Base-by-base conservation (phyloP, 2,888 invertebrate genomes). In the Hemithea aestivaria region DNA sequence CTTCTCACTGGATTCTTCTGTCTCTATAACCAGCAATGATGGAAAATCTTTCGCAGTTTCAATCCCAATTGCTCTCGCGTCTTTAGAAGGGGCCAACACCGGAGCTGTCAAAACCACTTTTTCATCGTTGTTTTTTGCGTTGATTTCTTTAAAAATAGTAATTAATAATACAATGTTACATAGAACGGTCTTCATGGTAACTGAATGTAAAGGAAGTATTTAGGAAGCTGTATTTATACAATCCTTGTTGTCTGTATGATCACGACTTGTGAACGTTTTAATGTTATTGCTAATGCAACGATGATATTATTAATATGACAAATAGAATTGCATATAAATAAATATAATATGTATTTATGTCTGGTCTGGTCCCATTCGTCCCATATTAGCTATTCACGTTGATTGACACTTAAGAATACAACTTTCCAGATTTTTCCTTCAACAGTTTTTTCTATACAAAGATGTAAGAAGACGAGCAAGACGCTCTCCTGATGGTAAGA, bases 41-140 rank as follows among this genome's bases (percentile, higher is more conserved):
- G 84, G 78, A 42, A 78, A 85, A 35, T 83, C 83, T 54, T 82
- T 84, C 1, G 84, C 81, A 1, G 70, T 77, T 45, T 76, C 78
- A 9, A 53, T 56, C 1, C 50, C 48, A 20, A 64, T 57, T 6
- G 66, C 66, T 51, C 65, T 61, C 1, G 63, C 46, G 35, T 46
- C 56, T 8, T 56, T 68, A 1, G 58, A 56, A 6, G 82, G 61
- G 7, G 79, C 78, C 8, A 83, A 34, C 1, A 84, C 71, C 1
- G 82, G 79, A 1, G 73, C 48, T 16, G 24, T 33, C 6, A 38
- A 27, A 1, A 50, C 21, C 6, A 40, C 25, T 22, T 28, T 41
- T 22, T 31, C 32, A 8, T 7, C 8, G 10, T 4, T 7, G 9
- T 24, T 27, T 25, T 22, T 26, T n/a, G n/a, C 16, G 10, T 6